These are phyloP conservation scores for Pachydiplax longipennis DNA, from an alignment of 2,888 invertebrate genomes.

Conservation along the genomic window DNA sequence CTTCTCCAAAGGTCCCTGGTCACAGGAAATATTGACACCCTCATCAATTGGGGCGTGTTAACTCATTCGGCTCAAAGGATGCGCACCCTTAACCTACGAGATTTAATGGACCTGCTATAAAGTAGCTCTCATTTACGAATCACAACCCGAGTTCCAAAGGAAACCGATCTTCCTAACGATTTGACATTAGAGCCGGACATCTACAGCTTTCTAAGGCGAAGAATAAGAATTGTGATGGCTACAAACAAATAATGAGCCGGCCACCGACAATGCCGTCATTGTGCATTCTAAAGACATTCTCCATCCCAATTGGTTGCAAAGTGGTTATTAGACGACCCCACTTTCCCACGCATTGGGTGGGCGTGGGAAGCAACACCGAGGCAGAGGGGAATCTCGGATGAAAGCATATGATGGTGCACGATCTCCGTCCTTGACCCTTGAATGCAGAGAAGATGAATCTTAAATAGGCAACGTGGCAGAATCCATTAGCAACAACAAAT, in stretches of 20 bases:
- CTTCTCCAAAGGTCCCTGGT: not conserved
- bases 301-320: not conserved
- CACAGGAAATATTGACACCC: not conserved
- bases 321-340: conserved; percentile 2
- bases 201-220: no score
- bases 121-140: no score
- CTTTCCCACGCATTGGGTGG: conserved; percentile 36
- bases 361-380: conserved; percentile 8
- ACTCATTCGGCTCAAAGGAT: not conserved
- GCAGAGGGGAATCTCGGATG: not conserved
- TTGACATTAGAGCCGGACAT: no score
- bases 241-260: not conserved
- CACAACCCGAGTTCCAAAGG: no score
- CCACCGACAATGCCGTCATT: not conserved
- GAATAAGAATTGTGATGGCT: no score
- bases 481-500: not conserved
- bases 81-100: no score
- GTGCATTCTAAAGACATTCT: not conserved
- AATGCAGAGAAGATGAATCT: not conserved
- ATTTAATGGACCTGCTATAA: no score
- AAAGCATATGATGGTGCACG: conserved; percentile 15
- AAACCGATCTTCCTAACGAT: no score
- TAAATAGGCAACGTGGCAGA: conserved; percentile 26
- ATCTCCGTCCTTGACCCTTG: conserved; percentile 39
- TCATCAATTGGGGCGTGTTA: not conserved